Evolutionary conservation across 1,140 invertebrate genomes (phyloP).

Genomic region (Cydia amplana): DNA sequence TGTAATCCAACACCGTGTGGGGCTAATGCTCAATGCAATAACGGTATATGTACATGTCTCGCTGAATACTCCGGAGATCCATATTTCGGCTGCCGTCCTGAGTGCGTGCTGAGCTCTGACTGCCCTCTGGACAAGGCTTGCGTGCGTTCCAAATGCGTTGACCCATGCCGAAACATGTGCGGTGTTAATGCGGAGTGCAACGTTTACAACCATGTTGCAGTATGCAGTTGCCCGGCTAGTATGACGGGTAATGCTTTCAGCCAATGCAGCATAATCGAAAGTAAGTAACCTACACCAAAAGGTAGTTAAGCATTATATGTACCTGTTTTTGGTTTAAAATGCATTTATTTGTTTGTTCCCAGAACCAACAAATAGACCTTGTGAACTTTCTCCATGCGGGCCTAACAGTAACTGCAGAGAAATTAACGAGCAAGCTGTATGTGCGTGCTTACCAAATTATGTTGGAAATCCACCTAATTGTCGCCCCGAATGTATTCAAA

Average conservation of each 20-base stretch:
- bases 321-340: constrained; percentile 33
- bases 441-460: constrained; percentile 84
- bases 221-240: constrained; percentile 82
- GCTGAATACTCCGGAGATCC: constrained; percentile 84
- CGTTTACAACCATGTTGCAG: constrained; percentile 84
- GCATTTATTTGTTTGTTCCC: constrained; percentile 41
- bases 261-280: constrained; percentile 72
- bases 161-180: constrained; percentile 87
- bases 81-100: constrained; percentile 82
- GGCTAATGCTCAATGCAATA: constrained; percentile 81
- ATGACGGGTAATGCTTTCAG: constrained; percentile 83
- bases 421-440: constrained; percentile 83
- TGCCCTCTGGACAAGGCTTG: constrained; percentile 84
- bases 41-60: constrained; percentile 83
- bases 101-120: constrained; percentile 85
- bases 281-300: constrained; percentile 56
- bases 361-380: constrained; percentile 76
- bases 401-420: constrained; percentile 86
- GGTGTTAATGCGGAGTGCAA: constrained; percentile 82
- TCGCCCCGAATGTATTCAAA: constrained; percentile 87
- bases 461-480: constrained; percentile 86
- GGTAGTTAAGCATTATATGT: constrained; percentile 18
- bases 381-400: constrained; percentile 87
- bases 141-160: constrained; percentile 85
- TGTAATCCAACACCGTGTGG: constrained; percentile 87